Percentiles rank a stretch among this genome's conserved stretches.
Evolutionary conservation across 2,797 vertebrate genomes (phyloP).

Genomic region (Rhabdophis nuchalis): DNA sequence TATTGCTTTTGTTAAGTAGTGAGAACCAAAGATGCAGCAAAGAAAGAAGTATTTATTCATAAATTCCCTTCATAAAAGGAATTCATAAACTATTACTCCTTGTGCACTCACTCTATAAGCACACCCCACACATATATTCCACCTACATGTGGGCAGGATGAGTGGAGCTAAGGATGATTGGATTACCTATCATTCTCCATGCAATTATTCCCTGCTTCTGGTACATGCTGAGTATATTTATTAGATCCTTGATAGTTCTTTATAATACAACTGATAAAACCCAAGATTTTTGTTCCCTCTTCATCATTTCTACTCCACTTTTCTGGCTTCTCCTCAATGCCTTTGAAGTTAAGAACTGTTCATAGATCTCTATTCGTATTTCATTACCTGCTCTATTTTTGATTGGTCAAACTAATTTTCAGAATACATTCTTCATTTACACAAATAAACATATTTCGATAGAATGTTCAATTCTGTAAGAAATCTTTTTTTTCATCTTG

Average conservation of each 20-base stretch:
- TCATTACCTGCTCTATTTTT: background rate
- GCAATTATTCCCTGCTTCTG: background rate
- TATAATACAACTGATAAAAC: background rate
- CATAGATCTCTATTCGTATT: background rate
- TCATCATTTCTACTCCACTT: background rate
- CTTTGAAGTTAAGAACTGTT: background rate
- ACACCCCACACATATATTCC: background rate
- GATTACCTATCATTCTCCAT: background rate
- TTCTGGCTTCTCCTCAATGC: background rate
- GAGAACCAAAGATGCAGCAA: background rate
- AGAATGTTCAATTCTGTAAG: background rate
- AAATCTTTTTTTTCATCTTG: background rate
- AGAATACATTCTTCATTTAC: background rate
- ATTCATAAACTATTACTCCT: no score
- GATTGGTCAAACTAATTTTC: background rate
- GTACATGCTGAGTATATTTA: background rate
- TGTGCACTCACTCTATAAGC: background rate
- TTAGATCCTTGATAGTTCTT: background rate
- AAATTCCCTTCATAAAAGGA: background rate
- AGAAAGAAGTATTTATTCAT: background rate
- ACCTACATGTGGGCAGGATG: background rate
- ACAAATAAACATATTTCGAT: background rate
- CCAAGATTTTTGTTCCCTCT: background rate
- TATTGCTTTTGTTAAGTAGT: background rate
- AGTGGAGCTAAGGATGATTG: background rate